Base-by-base conservation (phyloP, 2,797 vertebrate species). In the Xenops minutus region DNA sequence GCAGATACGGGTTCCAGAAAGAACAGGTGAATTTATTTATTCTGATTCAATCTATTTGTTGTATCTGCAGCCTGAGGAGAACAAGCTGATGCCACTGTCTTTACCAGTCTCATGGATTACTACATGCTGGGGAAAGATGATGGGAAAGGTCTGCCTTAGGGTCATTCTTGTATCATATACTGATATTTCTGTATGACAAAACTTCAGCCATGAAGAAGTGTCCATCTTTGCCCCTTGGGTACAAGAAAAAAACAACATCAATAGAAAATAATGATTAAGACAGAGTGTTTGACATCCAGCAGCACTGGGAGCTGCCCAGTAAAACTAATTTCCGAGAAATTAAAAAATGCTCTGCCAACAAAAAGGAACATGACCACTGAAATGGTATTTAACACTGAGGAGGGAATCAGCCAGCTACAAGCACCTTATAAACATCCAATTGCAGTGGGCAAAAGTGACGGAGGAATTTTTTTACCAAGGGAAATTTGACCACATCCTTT, bases 401-500 rank as follows among this genome's bases (percentile, higher is more conserved):
- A 89, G 24, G 49, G 67, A 85, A 91, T 67, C 56, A 30, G 64
- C 10, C 56, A 79, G n/a, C 63, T 82, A 88, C 51, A 87, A 84
- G 52, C 67, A 90, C 56, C 55, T 82, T 89, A 61, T 83, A 94
- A 94, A 92, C 86, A 82, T 93, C 52, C 80, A 76, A 5, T 21
- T 71, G 44, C 48, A 89, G 30, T 17, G 13, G 92, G 56, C 52
- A 91, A 89, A 92, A 92, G 26, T 21, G 1, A 76, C 29, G 19
- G 12, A 27, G 44, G 48, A 73, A 82, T 76, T 95, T 88, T 95
- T 85, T 88, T 76, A 63, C 67, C 90, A 76, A 26, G 67, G 83
- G 88, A 92, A 94, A 71, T 88, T 36, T 94, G 63, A 91, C 84
- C 86, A 82, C 63, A 82, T 71, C 32, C 59, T 95, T 93, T 73